Evolutionary conservation across 2,888 invertebrate species (phyloP).

Genomic region (Lasioglossum vierecki): DNA sequence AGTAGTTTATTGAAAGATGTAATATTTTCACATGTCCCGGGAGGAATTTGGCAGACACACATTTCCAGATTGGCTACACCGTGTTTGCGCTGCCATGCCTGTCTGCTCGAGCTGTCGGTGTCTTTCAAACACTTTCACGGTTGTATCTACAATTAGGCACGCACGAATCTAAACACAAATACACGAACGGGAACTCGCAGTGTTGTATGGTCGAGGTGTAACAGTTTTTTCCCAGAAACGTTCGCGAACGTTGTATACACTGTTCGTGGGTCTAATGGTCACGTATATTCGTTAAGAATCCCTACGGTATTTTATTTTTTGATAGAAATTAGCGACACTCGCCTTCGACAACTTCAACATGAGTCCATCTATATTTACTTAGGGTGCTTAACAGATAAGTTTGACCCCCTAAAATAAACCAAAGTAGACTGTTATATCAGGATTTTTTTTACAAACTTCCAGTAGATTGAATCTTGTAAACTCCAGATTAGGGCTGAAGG

Average conservation of each 20-base stretch:
- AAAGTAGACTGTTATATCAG: background rate
- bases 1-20: background rate
- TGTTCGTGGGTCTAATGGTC: conserved; percentile 44
- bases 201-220: conserved; percentile 33
- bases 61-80: conserved; percentile 34
- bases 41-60: conserved; percentile 5
- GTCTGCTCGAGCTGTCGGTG: conserved; percentile 1
- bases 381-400: background rate
- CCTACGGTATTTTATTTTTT: conserved; percentile 29
- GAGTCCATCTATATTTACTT: background rate
- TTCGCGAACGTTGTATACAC: conserved; percentile 43
- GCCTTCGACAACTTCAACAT: background rate
- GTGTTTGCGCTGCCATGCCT: conserved; percentile 23
- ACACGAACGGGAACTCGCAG: conserved; percentile 3
- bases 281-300: conserved; percentile 35
- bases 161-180: conserved; percentile 46
- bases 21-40: background rate
- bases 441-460: background rate
- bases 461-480: background rate
- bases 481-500: too few relatives aligned
- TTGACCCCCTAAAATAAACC: background rate
- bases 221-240: conserved; percentile 40
- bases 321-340: conserved; percentile 28
- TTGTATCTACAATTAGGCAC: conserved; percentile 30
- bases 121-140: conserved; percentile 25